Percentiles rank a stretch among this genome's conserved stretches.
Conservation (phyloP, 2,113 vertebrate genomes). For the Lycaon pictus region DNA sequence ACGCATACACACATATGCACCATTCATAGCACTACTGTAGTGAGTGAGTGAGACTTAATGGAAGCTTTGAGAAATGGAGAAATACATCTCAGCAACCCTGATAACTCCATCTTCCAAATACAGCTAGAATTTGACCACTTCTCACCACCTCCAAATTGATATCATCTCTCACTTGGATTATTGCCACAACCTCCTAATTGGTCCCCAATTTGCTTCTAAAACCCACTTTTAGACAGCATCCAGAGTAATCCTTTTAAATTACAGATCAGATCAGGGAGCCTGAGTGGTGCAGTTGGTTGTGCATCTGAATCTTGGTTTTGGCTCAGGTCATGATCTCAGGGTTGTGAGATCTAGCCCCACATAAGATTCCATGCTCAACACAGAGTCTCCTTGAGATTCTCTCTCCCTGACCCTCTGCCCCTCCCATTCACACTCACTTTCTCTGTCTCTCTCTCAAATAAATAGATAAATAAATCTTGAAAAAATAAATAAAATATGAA, state of each 20-base stretch:
- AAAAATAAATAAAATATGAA: not conserved
- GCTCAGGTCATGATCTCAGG: not conserved
- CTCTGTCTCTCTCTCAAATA: not conserved
- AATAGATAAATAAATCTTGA: not conserved
- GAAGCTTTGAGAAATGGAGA: not conserved
- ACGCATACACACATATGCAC: not conserved
- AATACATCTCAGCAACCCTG: not conserved
- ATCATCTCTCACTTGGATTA: not conserved
- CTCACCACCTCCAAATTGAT: not conserved
- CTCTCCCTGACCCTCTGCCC: not conserved
- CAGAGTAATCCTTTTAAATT: not conserved
- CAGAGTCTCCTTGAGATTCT: not conserved
- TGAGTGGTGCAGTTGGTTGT: not conserved
- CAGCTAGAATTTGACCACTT: not conserved
- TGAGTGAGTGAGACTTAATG: not conserved
- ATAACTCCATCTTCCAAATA: not conserved
- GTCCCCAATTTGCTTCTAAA: not conserved
- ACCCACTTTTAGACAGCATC: not conserved
- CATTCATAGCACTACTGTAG: not conserved
- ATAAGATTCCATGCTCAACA: not conserved
- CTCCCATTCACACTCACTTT: not conserved
- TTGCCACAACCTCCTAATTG: not conserved
- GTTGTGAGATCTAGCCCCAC: not conserved
- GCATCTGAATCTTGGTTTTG: not conserved
- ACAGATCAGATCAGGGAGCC: not conserved